phyloP scores from a whole-genome alignment of 2,888 invertebrate species.

The Linnaemya tessellans region DNA sequence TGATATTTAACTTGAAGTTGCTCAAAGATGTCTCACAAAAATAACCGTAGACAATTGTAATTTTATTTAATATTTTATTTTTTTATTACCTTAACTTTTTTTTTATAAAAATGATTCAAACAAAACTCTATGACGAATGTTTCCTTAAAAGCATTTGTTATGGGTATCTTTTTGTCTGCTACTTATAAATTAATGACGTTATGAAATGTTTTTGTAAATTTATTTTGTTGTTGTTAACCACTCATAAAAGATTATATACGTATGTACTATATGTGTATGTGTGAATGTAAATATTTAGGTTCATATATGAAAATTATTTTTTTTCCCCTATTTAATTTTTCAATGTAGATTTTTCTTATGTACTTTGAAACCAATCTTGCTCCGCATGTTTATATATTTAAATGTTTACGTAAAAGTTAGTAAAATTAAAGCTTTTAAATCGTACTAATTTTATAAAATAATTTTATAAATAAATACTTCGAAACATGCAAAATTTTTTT shows the following conservation, averaged over 20 bases:
- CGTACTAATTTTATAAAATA: not conserved
- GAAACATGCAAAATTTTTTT: too few relatives aligned
- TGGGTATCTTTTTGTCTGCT: conserved; percentile 6
- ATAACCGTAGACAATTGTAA: conserved; percentile 33
- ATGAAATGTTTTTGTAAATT: conserved; percentile 44
- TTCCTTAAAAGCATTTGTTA: conserved; percentile 47
- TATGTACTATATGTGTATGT: not conserved
- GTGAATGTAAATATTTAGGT: too few relatives aligned
- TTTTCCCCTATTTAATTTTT: not conserved
- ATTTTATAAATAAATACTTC: not conserved
- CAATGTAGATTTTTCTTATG: not conserved
- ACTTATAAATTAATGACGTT: conserved; percentile 46
- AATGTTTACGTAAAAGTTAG: not conserved
- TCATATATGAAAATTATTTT: not conserved
- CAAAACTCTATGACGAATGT: conserved; percentile 51
- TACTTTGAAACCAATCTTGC: not conserved
- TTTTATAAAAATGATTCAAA: conserved; percentile 5
- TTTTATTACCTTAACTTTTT: conserved; percentile 3
- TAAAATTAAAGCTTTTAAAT: too few relatives aligned
- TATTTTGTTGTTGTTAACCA: not conserved
- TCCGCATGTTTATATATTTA: not conserved
- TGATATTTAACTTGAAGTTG: conserved; percentile 47
- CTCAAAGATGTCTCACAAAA: not conserved
- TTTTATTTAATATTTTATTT: conserved; percentile 15
- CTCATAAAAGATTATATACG: not conserved